Evolutionary conservation across 2,113 vertebrate species (phyloP).

Genomic region (Prunella himalayana): DNA sequence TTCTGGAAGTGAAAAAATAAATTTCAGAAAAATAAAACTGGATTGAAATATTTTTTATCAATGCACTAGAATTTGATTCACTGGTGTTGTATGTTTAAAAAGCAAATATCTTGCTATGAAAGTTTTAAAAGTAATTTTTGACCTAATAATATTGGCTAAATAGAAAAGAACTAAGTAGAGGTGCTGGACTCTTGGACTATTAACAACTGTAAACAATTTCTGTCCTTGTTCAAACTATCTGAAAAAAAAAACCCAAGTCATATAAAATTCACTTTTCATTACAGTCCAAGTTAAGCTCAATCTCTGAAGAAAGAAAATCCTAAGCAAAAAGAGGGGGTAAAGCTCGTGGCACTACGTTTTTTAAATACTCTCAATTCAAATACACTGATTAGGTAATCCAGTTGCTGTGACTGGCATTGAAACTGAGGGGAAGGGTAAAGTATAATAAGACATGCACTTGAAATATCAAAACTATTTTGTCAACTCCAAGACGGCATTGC

Average conservation of each 20-base stretch:
- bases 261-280: background rate
- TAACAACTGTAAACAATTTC: background rate
- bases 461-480: constrained; percentile 18
- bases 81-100: background rate
- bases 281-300: background rate
- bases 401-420: background rate
- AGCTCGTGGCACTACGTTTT: accelerated
- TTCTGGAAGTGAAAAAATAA: background rate
- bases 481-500: background rate
- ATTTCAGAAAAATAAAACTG: background rate
- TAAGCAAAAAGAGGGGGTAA: background rate
- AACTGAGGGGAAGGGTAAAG: background rate
- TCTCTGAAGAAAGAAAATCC: background rate
- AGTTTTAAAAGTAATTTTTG: background rate
- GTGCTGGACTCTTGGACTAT: background rate
- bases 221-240: background rate
- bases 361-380: background rate
- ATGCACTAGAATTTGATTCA: background rate
- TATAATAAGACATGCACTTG: background rate
- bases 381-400: background rate
- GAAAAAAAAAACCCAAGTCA: background rate
- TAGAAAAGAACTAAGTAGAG: background rate
- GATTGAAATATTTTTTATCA: background rate
- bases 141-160: background rate
- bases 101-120: background rate